These are phyloP conservation scores for Allophyes oxyacanthae DNA, from an alignment of 2,888 invertebrate species.

Conservation along the genomic window DNA sequence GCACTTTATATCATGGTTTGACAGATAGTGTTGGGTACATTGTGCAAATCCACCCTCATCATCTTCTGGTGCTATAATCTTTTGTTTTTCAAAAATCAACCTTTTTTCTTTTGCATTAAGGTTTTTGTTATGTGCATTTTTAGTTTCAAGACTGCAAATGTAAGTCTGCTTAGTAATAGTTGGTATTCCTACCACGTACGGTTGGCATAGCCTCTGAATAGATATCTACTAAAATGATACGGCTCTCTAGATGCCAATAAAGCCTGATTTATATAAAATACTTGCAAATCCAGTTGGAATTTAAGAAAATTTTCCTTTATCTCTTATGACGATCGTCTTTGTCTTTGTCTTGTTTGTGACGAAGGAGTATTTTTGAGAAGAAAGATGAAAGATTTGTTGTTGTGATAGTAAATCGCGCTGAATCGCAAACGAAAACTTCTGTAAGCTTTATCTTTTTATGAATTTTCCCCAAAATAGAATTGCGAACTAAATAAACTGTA, in stretches of 20 bases:
- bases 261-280: conserved; percentile 81
- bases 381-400: conserved; percentile 14
- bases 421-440: conserved; percentile 16
- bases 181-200: conserved; percentile 80
- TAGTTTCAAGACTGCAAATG: conserved; percentile 32
- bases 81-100: conserved; percentile 29
- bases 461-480: too few species aligned
- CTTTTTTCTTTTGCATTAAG: conserved; percentile 37
- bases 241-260: conserved; percentile 84
- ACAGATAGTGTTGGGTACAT: conserved; percentile 79
- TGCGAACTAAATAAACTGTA: too few species aligned
- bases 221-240: conserved; percentile 85
- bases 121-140: conserved; percentile 13
- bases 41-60: conserved; percentile 59
- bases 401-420: conserved; percentile 18
- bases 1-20: conserved; percentile 78
- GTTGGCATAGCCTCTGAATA: conserved; percentile 83
- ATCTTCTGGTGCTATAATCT: conserved; percentile 10
- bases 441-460: too few species aligned
- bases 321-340: conserved; percentile 37
- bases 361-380: conserved; percentile 15
- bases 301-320: conserved; percentile 57
- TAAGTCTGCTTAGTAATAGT: conserved; percentile 57
- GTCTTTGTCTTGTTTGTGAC: conserved; percentile 45
- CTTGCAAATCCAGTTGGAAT: conserved; percentile 68